Percentiles rank a stretch among this genome's conserved stretches.
Evolutionary conservation across 2,113 vertebrate genomes (phyloP).

Genomic region (Rhinichthys klamathensis): DNA sequence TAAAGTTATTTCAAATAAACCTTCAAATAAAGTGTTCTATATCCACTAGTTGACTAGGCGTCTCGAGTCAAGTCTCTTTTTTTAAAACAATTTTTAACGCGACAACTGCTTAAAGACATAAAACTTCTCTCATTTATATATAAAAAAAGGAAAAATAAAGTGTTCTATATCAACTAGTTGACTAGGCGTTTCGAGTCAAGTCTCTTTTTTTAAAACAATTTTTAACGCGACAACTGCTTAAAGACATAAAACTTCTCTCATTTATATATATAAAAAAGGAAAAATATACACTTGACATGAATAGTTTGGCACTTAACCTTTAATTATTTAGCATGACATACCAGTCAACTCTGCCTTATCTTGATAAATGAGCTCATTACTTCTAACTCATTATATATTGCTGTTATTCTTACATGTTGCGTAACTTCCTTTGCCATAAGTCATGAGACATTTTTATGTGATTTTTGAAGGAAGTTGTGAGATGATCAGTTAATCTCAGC

Average conservation of each 20-base stretch:
- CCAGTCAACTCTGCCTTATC: neutral
- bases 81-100: neutral
- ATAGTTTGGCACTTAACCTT: neutral
- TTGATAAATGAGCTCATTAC: neutral
- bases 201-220: neutral
- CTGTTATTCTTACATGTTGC: neutral
- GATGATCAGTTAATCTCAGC: neutral
- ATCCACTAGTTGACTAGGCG: neutral
- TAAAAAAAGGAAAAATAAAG: too few relatives aligned
- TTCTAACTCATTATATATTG: neutral
- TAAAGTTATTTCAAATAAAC: too few relatives aligned
- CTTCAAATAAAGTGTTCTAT: too few relatives aligned
- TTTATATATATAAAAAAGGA: neutral
- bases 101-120: slow-evolving; percentile 2
- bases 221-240: neutral
- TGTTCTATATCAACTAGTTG: too few relatives aligned
- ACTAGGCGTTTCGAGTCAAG: neutral
- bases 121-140: neutral
- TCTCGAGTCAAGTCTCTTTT: neutral
- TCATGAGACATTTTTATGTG: neutral
- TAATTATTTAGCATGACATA: neutral
- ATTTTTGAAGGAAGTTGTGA: neutral
- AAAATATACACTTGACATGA: neutral
- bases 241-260: neutral
- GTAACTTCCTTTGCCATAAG: neutral